These are phyloP conservation scores for Dicrostonyx torquatus DNA, from an alignment of 2,797 vertebrate genomes.

Conservation along the genomic window DNA sequence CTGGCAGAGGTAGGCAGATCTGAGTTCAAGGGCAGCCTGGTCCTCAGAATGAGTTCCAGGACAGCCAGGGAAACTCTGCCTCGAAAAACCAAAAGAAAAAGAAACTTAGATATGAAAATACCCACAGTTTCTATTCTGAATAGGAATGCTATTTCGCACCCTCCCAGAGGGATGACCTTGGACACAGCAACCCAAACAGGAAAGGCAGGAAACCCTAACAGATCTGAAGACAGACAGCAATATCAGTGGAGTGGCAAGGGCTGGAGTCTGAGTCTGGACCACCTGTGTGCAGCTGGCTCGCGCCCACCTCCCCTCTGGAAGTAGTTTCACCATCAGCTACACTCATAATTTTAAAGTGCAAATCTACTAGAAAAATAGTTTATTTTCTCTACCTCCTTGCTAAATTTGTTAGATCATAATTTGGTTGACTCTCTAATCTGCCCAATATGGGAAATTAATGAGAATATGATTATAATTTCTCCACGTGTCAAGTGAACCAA, in stretches of 20 bases:
- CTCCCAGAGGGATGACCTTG: conserved; percentile 12
- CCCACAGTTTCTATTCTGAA: conserved; percentile 58
- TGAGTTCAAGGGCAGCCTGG: not conserved
- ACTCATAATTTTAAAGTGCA: conserved; percentile 87
- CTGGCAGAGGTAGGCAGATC: not conserved
- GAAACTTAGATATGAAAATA: conserved; percentile 44
- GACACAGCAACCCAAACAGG: conserved; percentile 16
- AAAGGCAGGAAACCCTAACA: conserved; percentile 34
- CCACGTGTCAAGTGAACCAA: conserved; percentile 30
- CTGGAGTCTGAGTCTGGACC: not conserved
- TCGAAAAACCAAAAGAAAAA: not conserved
- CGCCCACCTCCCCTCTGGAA: conserved; percentile 40
- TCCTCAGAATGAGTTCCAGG: not conserved
- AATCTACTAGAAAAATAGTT: conserved; percentile 74
- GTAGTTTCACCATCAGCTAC: conserved; percentile 77
- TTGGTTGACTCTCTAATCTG: conserved; percentile 52
- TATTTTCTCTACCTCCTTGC: conserved; percentile 43
- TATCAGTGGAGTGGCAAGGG: rapidly evolving
- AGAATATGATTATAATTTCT: conserved; percentile 44
- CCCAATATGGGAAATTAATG: conserved; percentile 60
- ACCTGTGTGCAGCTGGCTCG: not conserved
- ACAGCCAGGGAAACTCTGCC: not conserved
- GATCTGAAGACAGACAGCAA: not conserved
- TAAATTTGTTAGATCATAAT: conserved; percentile 60
- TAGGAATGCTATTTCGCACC: conserved; percentile 53